Conservation (phyloP, 2,888 invertebrate species). For the Macrosiphum euphorbiae region DNA sequence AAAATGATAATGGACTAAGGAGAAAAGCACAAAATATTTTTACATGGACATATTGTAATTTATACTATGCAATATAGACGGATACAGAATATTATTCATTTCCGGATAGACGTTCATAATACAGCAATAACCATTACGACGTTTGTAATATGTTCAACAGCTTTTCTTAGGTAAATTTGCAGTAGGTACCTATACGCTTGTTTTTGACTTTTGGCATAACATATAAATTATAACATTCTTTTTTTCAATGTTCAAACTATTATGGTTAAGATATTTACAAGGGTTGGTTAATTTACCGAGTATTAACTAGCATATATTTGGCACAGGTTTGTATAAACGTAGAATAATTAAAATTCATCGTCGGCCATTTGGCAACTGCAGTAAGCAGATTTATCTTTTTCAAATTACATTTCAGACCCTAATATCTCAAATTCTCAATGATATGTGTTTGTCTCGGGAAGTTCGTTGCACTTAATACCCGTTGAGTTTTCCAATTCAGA, state of each 20-base stretch:
- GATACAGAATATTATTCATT: neutral
- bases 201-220: neutral
- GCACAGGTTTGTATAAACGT: neutral
- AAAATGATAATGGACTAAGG: neutral
- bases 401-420: neutral
- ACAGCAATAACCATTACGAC: neutral
- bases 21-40: neutral
- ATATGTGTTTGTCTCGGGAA: neutral
- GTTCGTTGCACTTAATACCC: neutral
- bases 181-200: neutral
- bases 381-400: constrained; percentile 7
- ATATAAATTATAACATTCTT: neutral
- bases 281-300: neutral
- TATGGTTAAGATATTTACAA: neutral
- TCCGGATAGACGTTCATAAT: neutral
- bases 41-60: neutral
- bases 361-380: neutral
- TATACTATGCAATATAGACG: neutral
- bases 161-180: neutral
- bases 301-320: neutral
- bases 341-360: constrained; percentile 18
- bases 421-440: neutral
- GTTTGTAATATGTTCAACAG: neutral
- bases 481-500: neutral
- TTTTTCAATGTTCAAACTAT: neutral